phyloP scores from a whole-genome alignment of 23 tunicate genomes.

The Halocynthia roretzi region DNA sequence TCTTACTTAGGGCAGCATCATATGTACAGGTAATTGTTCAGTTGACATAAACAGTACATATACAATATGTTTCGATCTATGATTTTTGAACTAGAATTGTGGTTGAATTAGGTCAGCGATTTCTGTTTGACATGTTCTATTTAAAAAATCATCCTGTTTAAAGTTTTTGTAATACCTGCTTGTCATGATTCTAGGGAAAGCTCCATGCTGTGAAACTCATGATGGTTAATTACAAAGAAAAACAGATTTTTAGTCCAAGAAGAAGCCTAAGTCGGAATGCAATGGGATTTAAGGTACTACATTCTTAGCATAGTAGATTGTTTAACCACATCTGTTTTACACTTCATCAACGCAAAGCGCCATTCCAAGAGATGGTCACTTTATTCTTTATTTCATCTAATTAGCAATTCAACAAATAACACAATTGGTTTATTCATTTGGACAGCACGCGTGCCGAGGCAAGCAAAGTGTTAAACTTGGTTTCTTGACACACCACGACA shows the following conservation, averaged over 20 bases:
- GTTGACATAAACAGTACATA: too few relatives aligned
- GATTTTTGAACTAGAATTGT: too few relatives aligned
- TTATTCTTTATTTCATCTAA: too few relatives aligned
- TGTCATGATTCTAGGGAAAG: slow-evolving; percentile 9
- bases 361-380: too few relatives aligned
- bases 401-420: too few relatives aligned
- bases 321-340: too few relatives aligned
- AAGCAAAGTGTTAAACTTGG: slow-evolving; percentile 73
- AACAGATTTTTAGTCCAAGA: slow-evolving; percentile 36
- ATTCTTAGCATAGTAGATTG: too few relatives aligned
- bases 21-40: too few relatives aligned
- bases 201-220: slow-evolving; percentile 71
- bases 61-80: too few relatives aligned
- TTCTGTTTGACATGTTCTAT: background rate
- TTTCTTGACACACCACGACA: slow-evolving; percentile 6
- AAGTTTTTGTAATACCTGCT: background rate
- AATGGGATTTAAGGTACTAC: slow-evolving; percentile 10
- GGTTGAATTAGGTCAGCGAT: background rate
- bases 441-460: slow-evolving; percentile 60
- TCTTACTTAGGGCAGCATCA: too few relatives aligned
- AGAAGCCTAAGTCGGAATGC: slow-evolving; percentile 23
- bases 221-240: slow-evolving; percentile 74
- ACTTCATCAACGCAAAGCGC: too few relatives aligned
- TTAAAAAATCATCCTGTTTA: background rate
- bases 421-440: background rate